Base-by-base conservation (phyloP, 2,888 invertebrate genomes). In the Brachyptera risi region DNA sequence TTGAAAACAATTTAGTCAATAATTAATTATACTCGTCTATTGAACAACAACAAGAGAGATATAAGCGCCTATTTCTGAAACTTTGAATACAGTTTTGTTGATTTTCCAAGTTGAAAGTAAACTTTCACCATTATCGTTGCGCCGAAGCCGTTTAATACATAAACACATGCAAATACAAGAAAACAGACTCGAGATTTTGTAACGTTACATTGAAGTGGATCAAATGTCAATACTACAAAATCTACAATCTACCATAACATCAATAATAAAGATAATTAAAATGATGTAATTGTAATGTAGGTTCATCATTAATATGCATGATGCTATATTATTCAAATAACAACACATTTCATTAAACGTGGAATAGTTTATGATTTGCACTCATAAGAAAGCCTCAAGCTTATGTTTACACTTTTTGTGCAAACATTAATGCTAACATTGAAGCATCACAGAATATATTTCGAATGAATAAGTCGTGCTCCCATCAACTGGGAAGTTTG, bases 61-160 rank as follows among this genome's bases (percentile, higher is more conserved):
- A 31, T 35, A 37, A 4, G 27, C 17, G 50, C 54, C 31, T 17
- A 19, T 19, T 35, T 35, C 35, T 35, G 19, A 35, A 35, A 54
- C 54, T 54, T 54, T 3, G 54, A 54, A 35, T 21, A 19, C 54
- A 54, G 31, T 54, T 54, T 35, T 35, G 54, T 54, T 54, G 35
- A 47, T 47, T 47, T 47, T 21, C n/a, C 47, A 54, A 54, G 35
- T 35, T 54, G 35, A 35, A 44, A 54, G 54, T 54, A 31, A 54
- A 54, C 54, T 35, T 51, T 35, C 35, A 13, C 19, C 54, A 17
- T 37, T 51, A 5, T 19, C 44, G 19, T 35, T 54, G 54, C 21
- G 9, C 13, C 23, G 35, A 54, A 21, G 7, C 54, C 35, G 35
- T 54, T 54, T 37, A 31, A 21, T 54, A 54, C 35, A 54, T 54